Base-by-base conservation (phyloP, 2,888 invertebrate genomes). In the Acleris holmiana region DNA sequence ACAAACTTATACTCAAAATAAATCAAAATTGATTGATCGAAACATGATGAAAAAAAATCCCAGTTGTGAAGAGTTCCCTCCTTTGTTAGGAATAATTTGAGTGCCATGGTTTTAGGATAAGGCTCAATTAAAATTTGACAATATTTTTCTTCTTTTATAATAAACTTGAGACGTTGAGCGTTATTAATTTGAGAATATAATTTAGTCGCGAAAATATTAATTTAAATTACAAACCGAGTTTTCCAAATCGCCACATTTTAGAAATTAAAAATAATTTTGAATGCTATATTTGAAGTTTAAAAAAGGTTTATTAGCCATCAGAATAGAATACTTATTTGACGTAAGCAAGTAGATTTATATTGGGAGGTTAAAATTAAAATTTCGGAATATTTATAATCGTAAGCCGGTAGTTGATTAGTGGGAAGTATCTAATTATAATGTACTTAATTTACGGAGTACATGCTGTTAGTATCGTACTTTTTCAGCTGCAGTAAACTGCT, bases 41-140 rank as follows among this genome's bases (percentile, higher is more conserved):
- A 82, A 74, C 71, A 75, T 63, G 73, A 76, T 78, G 76, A 80
- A 73, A 76, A 71, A 74, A 76, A 76, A 80, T 80, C 79, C 86
- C 85, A 83, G 91, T 91, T 92, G 92, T 92, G 92, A 91, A 84
- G 78, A 75, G 86, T 85, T 91, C 92, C 92, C 89, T 91, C 92
- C 91, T 90, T 83, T 84, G 85, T 89, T 89, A 89, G 85, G 83
- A 82, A 84, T 89, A 88, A 84, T 89, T 89, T 89, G 80, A 84
- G 91, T 92, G 91, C 91, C 91, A 92, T 91, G 83, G 74, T 87
- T 86, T 85, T 90, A 89, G 87, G 75, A 70, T 82, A 91, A 88
- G 89, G 79, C 78, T 85, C 83, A 72, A 85, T 85, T 79, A 74
- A 79, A 84, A 87, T 85, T 88, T 73, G 88, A 90, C 89, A 91